Conservation (phyloP, 2,113 vertebrate genomes). For the Cervus canadensis region DNA sequence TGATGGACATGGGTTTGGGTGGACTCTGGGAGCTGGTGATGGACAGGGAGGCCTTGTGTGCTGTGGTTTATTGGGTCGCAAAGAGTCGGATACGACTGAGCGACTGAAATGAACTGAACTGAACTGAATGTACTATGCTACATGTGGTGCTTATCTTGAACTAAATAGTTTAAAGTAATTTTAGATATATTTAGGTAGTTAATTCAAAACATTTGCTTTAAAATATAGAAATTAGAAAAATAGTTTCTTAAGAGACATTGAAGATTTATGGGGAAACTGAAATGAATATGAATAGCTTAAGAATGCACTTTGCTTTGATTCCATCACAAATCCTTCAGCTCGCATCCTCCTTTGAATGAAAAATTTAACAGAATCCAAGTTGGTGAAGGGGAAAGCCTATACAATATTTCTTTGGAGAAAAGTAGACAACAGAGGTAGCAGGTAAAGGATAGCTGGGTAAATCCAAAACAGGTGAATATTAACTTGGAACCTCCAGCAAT, state of each 20-base stretch:
- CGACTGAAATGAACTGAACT: background rate
- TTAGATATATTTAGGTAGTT: background rate
- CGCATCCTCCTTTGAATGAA: background rate
- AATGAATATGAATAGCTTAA: constrained; percentile 19
- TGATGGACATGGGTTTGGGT: background rate
- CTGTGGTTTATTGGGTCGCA: background rate
- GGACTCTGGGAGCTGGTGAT: background rate
- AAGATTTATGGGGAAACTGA: background rate
- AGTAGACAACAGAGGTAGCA: background rate
- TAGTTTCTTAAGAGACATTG: background rate
- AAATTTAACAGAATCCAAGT: background rate
- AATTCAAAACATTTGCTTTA: constrained; percentile 1
- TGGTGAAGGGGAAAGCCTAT: too few relatives aligned
- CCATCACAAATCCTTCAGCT: constrained; percentile 8
- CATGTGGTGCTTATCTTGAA: background rate
- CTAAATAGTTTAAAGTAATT: background rate
- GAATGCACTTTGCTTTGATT: background rate
- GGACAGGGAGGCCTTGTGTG: background rate
- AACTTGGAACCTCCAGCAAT: background rate
- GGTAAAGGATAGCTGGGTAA: background rate
- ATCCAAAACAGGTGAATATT: background rate
- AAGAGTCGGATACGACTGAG: background rate
- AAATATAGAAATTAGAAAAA: constrained; percentile 15
- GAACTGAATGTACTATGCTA: background rate
- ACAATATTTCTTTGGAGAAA: background rate